Conservation (phyloP, 2,113 vertebrate genomes). For the Bettongia penicillata region DNA sequence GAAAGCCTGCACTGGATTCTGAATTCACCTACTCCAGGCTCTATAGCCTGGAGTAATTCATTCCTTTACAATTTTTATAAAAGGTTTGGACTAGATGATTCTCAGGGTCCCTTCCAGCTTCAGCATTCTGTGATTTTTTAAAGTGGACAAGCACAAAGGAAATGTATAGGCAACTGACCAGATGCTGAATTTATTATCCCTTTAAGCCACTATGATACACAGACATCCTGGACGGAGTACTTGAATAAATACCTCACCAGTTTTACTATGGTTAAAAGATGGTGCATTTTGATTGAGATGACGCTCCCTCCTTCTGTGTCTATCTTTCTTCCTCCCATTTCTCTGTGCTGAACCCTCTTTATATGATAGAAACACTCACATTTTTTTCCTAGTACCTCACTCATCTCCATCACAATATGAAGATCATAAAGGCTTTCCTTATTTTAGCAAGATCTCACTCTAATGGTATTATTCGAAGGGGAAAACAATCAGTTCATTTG, state of each 20-base stretch:
- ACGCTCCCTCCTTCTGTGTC: background rate
- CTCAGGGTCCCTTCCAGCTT: background rate
- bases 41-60: background rate
- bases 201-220: background rate
- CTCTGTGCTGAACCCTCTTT: background rate
- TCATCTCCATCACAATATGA: background rate
- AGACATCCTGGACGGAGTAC: background rate
- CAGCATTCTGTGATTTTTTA: background rate
- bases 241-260: background rate
- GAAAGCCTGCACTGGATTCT: background rate
- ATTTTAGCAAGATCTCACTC: background rate
- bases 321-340: background rate
- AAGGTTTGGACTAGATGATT: background rate
- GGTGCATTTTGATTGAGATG: background rate
- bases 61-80: background rate
- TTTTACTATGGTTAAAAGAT: background rate
- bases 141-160: background rate
- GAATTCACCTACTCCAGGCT: background rate
- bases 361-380: background rate
- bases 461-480: background rate
- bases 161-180: background rate
- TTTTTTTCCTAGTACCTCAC: background rate
- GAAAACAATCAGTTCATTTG: accelerated
- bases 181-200: background rate
- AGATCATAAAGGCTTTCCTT: background rate